Conservation (phyloP, 2,888 invertebrate genomes). For the Amphipyra berbera region DNA sequence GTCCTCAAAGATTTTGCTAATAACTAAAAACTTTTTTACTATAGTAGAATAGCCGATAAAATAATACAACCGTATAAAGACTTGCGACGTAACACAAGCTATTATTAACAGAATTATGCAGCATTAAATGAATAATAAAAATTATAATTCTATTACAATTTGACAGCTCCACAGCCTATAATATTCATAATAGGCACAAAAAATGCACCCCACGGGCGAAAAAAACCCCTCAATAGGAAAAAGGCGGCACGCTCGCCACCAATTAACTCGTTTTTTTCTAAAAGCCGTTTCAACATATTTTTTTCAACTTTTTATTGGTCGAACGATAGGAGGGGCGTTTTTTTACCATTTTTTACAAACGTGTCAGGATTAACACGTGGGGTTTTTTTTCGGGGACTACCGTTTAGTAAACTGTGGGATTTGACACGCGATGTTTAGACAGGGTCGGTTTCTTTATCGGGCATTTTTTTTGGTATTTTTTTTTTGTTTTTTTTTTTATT, state of each 20-base stretch:
- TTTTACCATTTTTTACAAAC: conserved; percentile 74
- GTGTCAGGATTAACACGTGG: conserved; percentile 80
- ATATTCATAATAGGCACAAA: conserved; percentile 79
- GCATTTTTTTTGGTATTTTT: conserved; percentile 35
- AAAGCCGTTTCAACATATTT: conserved; percentile 71
- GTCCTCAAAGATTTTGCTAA: no score
- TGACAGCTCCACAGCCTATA: conserved; percentile 64
- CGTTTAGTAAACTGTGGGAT: conserved; percentile 76
- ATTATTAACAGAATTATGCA: conserved; percentile 66
- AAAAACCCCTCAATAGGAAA: conserved; percentile 66
- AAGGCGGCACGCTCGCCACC: conserved; percentile 84
- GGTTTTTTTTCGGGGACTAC: conserved; percentile 66
- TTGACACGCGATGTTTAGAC: conserved; percentile 82
- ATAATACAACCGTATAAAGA: conserved; percentile 7
- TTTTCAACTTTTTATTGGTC: conserved; percentile 82
- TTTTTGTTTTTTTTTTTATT: conserved; percentile 53
- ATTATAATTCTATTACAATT: conserved; percentile 81
- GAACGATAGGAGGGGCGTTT: conserved; percentile 78
- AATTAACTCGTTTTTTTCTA: conserved; percentile 83
- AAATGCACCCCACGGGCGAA: conserved; percentile 80
- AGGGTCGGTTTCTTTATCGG: conserved; percentile 63
- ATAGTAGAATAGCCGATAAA: not conserved
- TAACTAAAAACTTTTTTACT: no score
- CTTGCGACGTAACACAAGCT: conserved; percentile 17
- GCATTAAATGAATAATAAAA: conserved; percentile 71